Evolutionary conservation across 2,888 invertebrate genomes (phyloP).

Genomic region (Drosophila fulvimacula): DNA sequence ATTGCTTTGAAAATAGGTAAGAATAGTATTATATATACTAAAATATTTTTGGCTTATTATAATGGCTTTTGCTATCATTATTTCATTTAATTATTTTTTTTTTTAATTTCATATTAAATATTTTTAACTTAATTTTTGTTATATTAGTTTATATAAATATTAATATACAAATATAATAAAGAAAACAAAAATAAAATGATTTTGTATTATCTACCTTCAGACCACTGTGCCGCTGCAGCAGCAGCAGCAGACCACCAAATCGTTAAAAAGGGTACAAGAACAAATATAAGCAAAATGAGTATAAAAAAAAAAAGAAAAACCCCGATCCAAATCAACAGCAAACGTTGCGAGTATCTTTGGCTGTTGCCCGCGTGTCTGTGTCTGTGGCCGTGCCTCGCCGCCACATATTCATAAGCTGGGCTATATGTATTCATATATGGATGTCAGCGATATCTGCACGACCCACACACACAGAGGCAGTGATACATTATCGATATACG

Average conservation of each 20-base stretch:
- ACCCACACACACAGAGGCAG: slow-evolving; percentile 26
- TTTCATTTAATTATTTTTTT: too few species aligned
- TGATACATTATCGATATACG: slow-evolving; percentile 63
- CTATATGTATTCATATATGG: slow-evolving; percentile 45
- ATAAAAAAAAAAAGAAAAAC: slow-evolving; percentile 35
- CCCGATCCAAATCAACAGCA: slow-evolving; percentile 58
- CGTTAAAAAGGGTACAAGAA: slow-evolving; percentile 45
- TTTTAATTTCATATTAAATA: too few species aligned
- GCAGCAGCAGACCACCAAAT: slow-evolving; percentile 36
- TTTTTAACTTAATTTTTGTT: too few species aligned
- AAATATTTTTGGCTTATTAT: too few species aligned
- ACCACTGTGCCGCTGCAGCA: slow-evolving; percentile 41
- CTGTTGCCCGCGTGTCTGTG: slow-evolving; percentile 40
- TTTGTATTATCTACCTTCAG: background rate
- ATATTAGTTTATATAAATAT: too few species aligned
- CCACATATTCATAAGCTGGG: slow-evolving; percentile 36
- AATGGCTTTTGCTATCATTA: too few species aligned
- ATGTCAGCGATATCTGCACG: slow-evolving; percentile 65
- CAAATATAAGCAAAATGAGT: slow-evolving; percentile 57
- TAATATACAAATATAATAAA: too few species aligned
- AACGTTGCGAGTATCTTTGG: slow-evolving; percentile 45
- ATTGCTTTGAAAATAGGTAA: too few species aligned
- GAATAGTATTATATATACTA: too few species aligned
- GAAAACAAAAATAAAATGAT: too few species aligned
- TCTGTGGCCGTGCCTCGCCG: slow-evolving; percentile 14